These are phyloP conservation scores for Gallirallus australis DNA, from an alignment of 2,797 vertebrate genomes.

Conservation along the genomic window DNA sequence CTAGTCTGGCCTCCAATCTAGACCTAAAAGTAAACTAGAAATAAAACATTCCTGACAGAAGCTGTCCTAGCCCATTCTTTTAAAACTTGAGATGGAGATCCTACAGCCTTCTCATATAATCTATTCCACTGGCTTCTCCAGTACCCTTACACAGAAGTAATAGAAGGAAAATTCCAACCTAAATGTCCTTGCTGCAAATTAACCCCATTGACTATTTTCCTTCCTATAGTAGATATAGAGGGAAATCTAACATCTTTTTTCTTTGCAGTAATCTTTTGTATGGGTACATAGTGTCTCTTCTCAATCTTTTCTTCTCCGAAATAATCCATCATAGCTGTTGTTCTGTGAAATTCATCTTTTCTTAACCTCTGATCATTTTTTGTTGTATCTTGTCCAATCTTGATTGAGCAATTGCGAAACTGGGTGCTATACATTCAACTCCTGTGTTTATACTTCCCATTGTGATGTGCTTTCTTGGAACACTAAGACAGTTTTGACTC, in stretches of 20 bases:
- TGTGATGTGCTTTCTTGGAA: background rate
- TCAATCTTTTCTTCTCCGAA: background rate
- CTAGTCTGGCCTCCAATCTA: background rate
- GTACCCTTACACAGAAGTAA: background rate
- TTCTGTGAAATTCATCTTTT: background rate
- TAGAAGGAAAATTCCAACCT: background rate
- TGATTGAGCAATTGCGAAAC: background rate
- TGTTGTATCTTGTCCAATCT: background rate
- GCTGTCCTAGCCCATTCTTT: background rate
- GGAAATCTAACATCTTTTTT: background rate
- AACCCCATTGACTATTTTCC: background rate
- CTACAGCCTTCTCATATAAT: background rate
- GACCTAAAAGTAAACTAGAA: background rate
- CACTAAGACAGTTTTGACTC: background rate
- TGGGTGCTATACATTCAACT: rapidly evolving
- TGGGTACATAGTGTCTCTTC: background rate
- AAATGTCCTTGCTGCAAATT: background rate
- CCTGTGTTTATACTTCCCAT: background rate
- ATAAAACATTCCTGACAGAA: background rate
- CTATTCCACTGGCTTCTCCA: background rate
- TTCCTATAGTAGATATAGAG: background rate
- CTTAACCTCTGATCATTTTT: background rate
- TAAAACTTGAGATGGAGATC: background rate
- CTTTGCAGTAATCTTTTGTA: background rate
- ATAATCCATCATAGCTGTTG: background rate